These are phyloP conservation scores for Lytechinus variegatus DNA, from an alignment of 35 echinoderm and acorn worm species.

Conservation along the genomic window DNA sequence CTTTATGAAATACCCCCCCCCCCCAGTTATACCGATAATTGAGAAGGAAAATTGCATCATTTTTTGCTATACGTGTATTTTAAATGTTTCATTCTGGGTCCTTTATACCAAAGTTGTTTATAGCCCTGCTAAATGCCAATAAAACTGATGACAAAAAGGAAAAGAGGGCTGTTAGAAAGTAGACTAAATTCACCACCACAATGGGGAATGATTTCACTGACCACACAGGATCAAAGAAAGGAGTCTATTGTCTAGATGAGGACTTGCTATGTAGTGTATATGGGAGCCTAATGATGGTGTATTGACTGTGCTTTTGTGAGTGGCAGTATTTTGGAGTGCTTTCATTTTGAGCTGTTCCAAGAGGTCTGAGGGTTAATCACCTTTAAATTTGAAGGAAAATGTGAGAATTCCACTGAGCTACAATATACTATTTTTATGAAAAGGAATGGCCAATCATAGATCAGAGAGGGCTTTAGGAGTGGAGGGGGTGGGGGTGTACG, in stretches of 20 bases:
- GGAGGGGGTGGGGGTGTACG: no score
- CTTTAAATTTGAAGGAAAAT: not conserved
- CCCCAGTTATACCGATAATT: no score
- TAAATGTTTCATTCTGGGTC: no score
- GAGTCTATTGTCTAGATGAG: conserved; percentile 1
- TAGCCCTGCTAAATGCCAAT: not conserved
- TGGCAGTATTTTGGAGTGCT: not conserved
- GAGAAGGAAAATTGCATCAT: no score
- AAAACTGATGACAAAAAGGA: not conserved
- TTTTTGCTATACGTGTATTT: no score
- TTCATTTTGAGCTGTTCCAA: not conserved
- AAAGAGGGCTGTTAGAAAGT: not conserved
- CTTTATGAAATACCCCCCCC: no score
- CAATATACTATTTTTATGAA: not conserved
- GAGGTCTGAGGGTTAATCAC: not conserved
- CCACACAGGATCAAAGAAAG: conserved; percentile 1
- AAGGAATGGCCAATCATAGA: not conserved
- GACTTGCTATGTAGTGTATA: conserved; percentile 10
- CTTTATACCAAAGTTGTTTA: no score
- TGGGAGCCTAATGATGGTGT: not conserved
- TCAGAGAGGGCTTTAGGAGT: not conserved
- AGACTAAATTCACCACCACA: not conserved
- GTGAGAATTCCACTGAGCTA: not conserved
- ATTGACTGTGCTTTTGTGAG: conserved; percentile 17
- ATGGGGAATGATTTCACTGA: conserved; percentile 1